Evolutionary conservation across 2,113 vertebrate species (phyloP), one percentile per base, ranked within the genome.

Genomic region (Trichomycterus rosablanca): DNA sequence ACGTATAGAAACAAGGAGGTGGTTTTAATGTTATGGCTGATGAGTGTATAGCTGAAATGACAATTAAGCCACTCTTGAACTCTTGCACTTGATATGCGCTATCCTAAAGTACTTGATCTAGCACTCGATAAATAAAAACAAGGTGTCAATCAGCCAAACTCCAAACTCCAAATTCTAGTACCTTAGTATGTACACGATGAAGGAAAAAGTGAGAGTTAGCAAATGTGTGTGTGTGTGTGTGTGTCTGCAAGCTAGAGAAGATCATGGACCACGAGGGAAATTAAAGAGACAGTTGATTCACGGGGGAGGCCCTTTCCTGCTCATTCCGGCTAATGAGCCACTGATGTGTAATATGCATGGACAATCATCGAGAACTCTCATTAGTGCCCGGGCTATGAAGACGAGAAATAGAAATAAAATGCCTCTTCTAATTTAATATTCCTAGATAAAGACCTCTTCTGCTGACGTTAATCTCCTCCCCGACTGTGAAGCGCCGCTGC

Each of bases 251-350:
- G 60, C 34, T 65, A 54, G 75, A 76, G 76, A 79, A 77, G 84
- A 81, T 75, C 76, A 74, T 68, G 69, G 80, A 86, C 81, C 86
- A 84, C 81, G 75, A 79, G 83, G 82, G 83, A 85, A 85, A 87
- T 86, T 81, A 85, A 84, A 79, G 77, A 81, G 81, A 76, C 78
- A 74, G 78, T 81, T 81, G 78, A 81, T 76, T 84, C 82, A 81
- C 76, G 74, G 69, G 79, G 82, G 83, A 83, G 75, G 78, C 77
- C 74, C 72, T 78, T 81, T 80, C 75, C 71, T 75, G 80, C 78
- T 86, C 82, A 81, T 82, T 79, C 82, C 79, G 80, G 77, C 81
- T 87, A 89, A 87, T 86, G 86, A 87, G 87, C 75, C 86, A 82
- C 82, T 83, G 82, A 86, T 84, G 84, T 78, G 78, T 84, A 83